Conservation (phyloP, 2,113 vertebrate genomes). For the Notechis scutatus region DNA sequence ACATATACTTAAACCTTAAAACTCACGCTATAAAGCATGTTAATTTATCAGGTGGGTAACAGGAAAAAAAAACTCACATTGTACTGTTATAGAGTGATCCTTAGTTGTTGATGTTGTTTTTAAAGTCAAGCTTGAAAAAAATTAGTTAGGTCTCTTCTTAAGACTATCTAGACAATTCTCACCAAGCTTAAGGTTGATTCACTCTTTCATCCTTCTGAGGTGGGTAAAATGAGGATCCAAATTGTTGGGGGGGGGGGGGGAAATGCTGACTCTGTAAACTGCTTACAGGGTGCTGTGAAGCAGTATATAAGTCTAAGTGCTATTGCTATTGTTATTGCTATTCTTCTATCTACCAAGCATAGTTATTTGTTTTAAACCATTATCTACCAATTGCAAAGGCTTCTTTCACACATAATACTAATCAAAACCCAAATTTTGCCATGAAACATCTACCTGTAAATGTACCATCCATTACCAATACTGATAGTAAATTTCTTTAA, state of each 20-base stretch:
- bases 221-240: too few relatives aligned
- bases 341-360: not conserved
- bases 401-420: not conserved
- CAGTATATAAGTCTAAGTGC: too few relatives aligned
- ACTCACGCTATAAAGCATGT: slow-evolving; percentile 19
- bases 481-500: not conserved
- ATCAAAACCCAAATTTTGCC: not conserved
- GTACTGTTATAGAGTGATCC: slow-evolving; percentile 17
- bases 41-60: not conserved
- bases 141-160: not conserved
- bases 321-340: not conserved
- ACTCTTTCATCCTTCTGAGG: too few relatives aligned
- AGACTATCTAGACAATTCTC: not conserved
- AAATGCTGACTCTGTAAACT: too few relatives aligned
- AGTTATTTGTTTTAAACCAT: not conserved
- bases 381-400: not conserved
- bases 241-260: too few relatives aligned
- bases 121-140: not conserved
- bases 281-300: too few relatives aligned
- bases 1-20: slow-evolving; percentile 20
- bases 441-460: not conserved
- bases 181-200: too few relatives aligned
- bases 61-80: slow-evolving; percentile 23
- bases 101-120: not conserved
- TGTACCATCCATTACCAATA: not conserved